Base-by-base conservation (phyloP, 2,113 vertebrate genomes). In the Nerophis ophidion region DNA sequence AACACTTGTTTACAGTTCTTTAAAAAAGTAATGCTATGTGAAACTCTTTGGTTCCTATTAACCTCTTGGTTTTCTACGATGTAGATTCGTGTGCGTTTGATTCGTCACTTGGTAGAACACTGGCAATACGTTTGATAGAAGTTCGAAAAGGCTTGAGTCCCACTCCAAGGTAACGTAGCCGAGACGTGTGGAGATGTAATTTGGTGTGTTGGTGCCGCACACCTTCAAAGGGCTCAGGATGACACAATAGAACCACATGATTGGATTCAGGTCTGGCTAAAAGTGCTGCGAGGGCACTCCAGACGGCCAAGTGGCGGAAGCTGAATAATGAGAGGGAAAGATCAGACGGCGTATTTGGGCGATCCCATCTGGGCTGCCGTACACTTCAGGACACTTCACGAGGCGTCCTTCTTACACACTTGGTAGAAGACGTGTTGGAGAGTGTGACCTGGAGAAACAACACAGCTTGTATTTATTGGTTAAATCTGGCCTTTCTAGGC, bases 251-350 rank as follows among this genome's bases (percentile, higher is more conserved):
- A 67, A 61, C 19, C 44, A 62, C 19, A 75, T 79, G 78, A 80
- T 82, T 84, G 74, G 75, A 81, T 76, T 66, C 76, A 84, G 74
- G 65, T 68, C 74, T 65, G 68, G 74, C 81, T 84, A 63, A 82
- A 84, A 85, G 81, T 77, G 85, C 77, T 73, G 71, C 70, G 72
- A 62, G 80, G 71, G 76, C 81, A 74, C 85, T 87, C 48, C 70
- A 84, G 71, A 71, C 69, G 57, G 68, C 48, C 17, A 61, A 81
- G 76, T 65, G 74, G 71, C 73, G 82, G 81, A 79, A 75, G 51
- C 45, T 38, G 81, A 81, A 85, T 84, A 87, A 85, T 80, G 71
- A 80, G 76, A 82, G 16, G 2, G 70, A 19, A 2, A 87, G 85
- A 87, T 87, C 85, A 84, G 80, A 85, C 71, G 53, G 63, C 58